phyloP scores from a whole-genome alignment of 2,888 invertebrate genomes.

The Himalopsyche japonica region DNA sequence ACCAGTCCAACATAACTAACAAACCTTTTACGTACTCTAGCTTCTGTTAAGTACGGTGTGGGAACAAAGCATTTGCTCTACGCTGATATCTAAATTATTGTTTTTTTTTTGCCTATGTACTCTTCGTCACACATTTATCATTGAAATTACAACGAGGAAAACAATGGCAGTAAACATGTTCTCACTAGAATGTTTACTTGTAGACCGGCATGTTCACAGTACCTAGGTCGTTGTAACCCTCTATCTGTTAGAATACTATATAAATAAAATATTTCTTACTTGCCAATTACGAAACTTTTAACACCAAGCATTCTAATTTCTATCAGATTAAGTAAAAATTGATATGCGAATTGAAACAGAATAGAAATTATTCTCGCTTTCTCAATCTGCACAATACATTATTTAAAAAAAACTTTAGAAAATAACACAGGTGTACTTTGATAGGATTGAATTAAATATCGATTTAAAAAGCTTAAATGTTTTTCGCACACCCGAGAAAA shows the following conservation, averaged over 20 bases:
- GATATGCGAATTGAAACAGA: no score
- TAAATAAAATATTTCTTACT: no score
- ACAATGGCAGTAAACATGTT: not conserved
- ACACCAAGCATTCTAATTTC: no score
- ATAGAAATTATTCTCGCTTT: no score
- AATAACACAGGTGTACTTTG: no score
- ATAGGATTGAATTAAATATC: no score
- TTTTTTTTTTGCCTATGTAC: slow-evolving; percentile 10
- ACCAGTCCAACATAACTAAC: not conserved
- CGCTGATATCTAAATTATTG: slow-evolving; percentile 16
- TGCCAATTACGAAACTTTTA: no score
- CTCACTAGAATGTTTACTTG: not conserved
- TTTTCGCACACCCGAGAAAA: no score
- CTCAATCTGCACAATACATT: no score
- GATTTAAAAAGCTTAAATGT: no score
- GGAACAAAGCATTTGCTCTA: slow-evolving; percentile 13
- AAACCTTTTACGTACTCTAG: not conserved
- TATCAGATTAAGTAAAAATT: no score
- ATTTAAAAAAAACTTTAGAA: no score
- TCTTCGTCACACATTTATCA: slow-evolving; percentile 18
- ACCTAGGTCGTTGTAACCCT: not conserved
- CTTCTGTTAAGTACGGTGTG: not conserved
- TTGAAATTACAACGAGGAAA: not conserved
- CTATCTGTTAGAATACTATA: not conserved
- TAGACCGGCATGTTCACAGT: not conserved